A percentile compares a stretch with the other conserved stretches of the same genome.
Evolutionary conservation across 2,888 invertebrate genomes (phyloP).

Genomic region (Thecocarcelia acutangulata): DNA sequence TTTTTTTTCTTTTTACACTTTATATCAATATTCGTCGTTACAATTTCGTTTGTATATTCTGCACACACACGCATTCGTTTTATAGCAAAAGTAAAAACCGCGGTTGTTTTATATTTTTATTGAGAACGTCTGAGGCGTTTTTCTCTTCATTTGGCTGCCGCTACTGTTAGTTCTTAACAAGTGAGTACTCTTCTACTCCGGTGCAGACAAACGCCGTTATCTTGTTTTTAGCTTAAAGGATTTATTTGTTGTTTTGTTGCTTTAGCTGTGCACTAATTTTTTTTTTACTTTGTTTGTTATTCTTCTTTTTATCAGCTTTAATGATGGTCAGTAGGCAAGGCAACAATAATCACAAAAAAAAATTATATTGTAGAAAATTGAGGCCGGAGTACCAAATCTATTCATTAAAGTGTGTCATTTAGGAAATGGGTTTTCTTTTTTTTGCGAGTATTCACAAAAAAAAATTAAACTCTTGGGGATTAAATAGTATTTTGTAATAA

Average conservation of each 20-base stretch:
- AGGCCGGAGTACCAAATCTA: constrained; percentile 10
- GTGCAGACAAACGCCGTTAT: constrained; percentile 60
- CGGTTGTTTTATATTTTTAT: constrained; percentile 36
- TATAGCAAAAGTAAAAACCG: constrained; percentile 23
- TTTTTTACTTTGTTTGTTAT: constrained; percentile 34
- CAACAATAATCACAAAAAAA: not conserved
- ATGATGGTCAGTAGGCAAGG: constrained; percentile 20
- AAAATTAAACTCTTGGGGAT: no score
- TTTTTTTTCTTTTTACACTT: constrained; percentile 45
- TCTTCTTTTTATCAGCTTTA: constrained; percentile 3
- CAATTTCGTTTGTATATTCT: no score
- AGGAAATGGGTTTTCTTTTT: not conserved
- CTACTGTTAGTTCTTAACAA: constrained; percentile 33
- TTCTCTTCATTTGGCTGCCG: constrained; percentile 1
- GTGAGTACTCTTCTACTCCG: constrained; percentile 48
- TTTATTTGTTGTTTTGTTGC: constrained; percentile 29
- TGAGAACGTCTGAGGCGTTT: constrained; percentile 25
- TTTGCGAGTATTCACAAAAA: not conserved
- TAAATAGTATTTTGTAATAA: no score
- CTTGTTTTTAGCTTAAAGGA: constrained; percentile 56
- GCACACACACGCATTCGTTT: constrained; percentile 17
- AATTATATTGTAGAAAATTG: not conserved
- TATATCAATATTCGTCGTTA: constrained; percentile 37
- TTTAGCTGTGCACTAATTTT: constrained; percentile 61
- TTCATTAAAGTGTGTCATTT: not conserved